Evolutionary conservation across 2,113 vertebrate genomes (phyloP), one percentile per base, ranked within the genome.

Genomic region (Saimiri boliviensis): DNA sequence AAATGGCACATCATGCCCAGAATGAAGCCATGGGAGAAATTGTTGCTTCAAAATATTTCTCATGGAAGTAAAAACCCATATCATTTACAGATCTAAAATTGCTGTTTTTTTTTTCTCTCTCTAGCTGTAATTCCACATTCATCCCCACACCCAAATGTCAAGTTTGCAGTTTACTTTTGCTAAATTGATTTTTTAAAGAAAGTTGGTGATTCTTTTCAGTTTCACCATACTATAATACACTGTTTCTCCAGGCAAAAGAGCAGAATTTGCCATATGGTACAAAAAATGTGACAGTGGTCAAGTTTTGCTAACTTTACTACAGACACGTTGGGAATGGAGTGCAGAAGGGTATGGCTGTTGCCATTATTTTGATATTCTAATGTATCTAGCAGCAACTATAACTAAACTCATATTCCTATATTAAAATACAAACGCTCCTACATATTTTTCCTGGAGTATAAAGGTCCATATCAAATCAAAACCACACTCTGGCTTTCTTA

Each of bases 1-100:
- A 32, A 92, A 76, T 76, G 71, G 35, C 47, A 21, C 49, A 42
- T 71, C 66, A 8, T 35, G 32, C 56, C 88, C 66, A 77, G 89
- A 89, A 42, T 81, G 89, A 88, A 97, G 30, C 88, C 56, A 76
- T 37, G 63, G 86, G 42, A 85, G 88, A 87, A 80, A 95, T 4
- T 73, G 45, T 90, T 60, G 49, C 70, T 95, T 81, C 8, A 30
- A 89, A 86, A 35, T 82, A 77, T 93, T 92, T 89, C 81, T 81
- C 54, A 74, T 70, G 58, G 30, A 89, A 93, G 77, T 79, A 54
- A 89, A 90, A 90, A 27, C n/a, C 49, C 35, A 13, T 84, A 47
- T 63, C 63, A 63, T 81, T 88, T 86, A 23, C 17, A 76, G 40
- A 92, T 90, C 21, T 40, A 56, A 89, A 92, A 45, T 82, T 66